A percentile compares a stretch with the other conserved stretches of the same genome.
Conservation (phyloP, 2,797 vertebrate species). For the Momotus momota region DNA sequence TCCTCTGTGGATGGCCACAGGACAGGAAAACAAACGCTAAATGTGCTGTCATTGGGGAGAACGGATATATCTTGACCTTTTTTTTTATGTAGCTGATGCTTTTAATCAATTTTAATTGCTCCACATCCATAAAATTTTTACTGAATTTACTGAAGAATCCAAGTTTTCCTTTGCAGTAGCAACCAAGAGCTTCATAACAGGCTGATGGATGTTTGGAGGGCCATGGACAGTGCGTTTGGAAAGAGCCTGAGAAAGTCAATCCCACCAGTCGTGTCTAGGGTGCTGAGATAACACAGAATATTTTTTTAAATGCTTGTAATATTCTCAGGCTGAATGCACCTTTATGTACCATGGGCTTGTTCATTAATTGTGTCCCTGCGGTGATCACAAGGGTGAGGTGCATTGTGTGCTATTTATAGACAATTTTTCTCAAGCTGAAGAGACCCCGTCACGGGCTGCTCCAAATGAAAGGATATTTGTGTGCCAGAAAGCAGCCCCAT, state of each 20-base stretch:
- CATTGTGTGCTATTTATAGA: constrained; percentile 21
- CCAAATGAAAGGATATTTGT: constrained; percentile 65
- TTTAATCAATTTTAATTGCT: neutral
- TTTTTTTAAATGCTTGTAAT: neutral
- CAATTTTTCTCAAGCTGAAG: constrained; percentile 32
- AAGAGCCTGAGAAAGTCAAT: neutral
- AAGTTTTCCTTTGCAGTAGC: neutral
- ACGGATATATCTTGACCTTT: neutral
- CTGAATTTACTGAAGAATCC: neutral
- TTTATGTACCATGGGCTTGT: neutral
- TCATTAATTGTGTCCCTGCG: constrained; percentile 37
- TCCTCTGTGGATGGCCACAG: neutral
- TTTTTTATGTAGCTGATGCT: neutral
- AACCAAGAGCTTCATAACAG: neutral
- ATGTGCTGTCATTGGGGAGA: neutral
- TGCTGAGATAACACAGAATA: neutral
- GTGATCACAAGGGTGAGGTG: constrained; percentile 56
- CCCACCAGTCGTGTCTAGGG: neutral
- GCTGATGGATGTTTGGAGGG: neutral
- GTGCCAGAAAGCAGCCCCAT: constrained; percentile 12
- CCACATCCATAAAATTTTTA: neutral
- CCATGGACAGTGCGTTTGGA: neutral
- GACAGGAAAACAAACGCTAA: neutral
- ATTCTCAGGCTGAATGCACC: constrained; percentile 22
- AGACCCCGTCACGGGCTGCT: constrained; percentile 32